Percentiles rank a stretch among this genome's conserved stretches.
These are phyloP conservation scores for Laspeyria flexula DNA, from an alignment of 2,888 invertebrate species.

Conservation along the genomic window DNA sequence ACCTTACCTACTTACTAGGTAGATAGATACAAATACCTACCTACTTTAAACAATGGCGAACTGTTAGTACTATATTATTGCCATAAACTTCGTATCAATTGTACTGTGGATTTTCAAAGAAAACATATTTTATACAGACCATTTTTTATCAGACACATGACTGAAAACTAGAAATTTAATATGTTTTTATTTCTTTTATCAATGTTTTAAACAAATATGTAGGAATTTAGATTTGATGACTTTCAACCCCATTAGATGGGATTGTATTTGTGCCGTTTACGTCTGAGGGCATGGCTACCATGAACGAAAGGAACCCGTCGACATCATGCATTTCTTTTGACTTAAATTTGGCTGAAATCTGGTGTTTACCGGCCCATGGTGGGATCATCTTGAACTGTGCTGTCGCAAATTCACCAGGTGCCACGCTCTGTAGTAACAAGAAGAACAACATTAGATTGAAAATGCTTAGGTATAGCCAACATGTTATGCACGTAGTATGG, in stretches of 20 bases:
- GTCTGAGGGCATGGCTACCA: constrained; percentile 74
- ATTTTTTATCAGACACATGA: too few relatives aligned
- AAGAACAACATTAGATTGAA: not conserved
- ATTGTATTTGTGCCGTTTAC: constrained; percentile 62
- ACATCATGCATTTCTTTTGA: constrained; percentile 96
- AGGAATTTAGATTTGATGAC: constrained; percentile 53
- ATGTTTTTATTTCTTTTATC: too few relatives aligned
- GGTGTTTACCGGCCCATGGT: constrained; percentile 91
- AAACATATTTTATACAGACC: too few relatives aligned
- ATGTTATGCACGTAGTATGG: constrained; percentile 13
- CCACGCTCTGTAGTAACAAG: constrained; percentile 35
- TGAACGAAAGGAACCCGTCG: constrained; percentile 93
- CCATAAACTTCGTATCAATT: too few relatives aligned
- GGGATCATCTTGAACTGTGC: constrained; percentile 92
- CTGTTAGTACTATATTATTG: too few relatives aligned
- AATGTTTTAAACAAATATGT: too few relatives aligned
- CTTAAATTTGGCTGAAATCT: constrained; percentile 94
- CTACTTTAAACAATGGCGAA: not conserved
- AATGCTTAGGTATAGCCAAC: too few relatives aligned
- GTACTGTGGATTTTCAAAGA: too few relatives aligned
- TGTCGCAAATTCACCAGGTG: constrained; percentile 89
- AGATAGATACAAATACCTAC: not conserved
- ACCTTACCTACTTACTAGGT: too few relatives aligned
- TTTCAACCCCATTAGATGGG: constrained; percentile 58
- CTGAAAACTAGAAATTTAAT: too few relatives aligned